Conservation (phyloP, 2,797 vertebrate species). For the Chelon labrosus region DNA sequence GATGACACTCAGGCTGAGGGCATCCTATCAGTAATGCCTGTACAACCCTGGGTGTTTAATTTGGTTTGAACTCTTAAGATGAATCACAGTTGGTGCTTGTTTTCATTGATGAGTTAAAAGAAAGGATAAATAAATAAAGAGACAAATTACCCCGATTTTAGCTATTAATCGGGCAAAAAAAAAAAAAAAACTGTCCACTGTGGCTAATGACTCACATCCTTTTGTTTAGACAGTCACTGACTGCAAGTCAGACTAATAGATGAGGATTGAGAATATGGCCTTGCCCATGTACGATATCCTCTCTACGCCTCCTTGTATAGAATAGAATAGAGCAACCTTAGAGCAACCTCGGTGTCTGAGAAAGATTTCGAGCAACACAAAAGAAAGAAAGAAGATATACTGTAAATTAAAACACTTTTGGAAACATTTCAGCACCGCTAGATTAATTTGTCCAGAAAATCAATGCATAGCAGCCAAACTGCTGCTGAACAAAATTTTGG, state of each 20-base stretch:
- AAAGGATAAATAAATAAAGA: constrained; percentile 74
- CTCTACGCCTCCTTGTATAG: constrained; percentile 26
- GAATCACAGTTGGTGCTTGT: constrained; percentile 60
- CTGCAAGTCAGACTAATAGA: constrained; percentile 67
- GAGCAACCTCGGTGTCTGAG: not conserved
- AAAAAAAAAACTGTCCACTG: constrained; percentile 53
- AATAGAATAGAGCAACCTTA: constrained; percentile 11
- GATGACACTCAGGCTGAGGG: constrained; percentile 41
- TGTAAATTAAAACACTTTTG: not conserved
- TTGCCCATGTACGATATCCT: constrained; percentile 32
- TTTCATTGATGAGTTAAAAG: constrained; percentile 67
- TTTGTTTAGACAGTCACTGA: constrained; percentile 63
- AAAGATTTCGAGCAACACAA: not conserved
- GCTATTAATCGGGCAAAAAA: constrained; percentile 75
- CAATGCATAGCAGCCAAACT: not conserved
- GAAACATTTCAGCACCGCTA: constrained; percentile 23
- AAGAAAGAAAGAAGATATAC: not conserved
- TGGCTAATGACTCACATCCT: constrained; percentile 74
- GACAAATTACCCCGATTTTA: constrained; percentile 66
- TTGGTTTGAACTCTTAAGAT: constrained; percentile 53
- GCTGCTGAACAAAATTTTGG: not conserved
- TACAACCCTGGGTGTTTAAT: constrained; percentile 44
- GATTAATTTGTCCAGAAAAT: constrained; percentile 15
- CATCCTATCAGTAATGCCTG: constrained; percentile 56
- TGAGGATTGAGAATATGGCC: constrained; percentile 22